Conservation (phyloP, 2,888 invertebrate genomes). For the Dicranocentrus wangi region DNA sequence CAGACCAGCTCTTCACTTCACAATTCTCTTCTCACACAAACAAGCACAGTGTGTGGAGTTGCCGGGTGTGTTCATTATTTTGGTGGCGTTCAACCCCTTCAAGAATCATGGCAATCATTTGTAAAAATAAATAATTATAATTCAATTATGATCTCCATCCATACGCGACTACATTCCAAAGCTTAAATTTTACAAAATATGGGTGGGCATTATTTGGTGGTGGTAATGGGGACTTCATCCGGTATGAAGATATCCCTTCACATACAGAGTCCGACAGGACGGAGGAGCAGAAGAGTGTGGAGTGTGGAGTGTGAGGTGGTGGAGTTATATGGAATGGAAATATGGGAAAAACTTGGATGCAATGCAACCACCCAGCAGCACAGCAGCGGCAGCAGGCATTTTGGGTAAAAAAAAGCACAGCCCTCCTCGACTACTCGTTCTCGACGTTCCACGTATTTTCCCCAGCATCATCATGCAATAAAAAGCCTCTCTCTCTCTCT, state of each 20-base stretch:
- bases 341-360: background rate
- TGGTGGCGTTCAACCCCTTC: background rate
- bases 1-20: background rate
- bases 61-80: constrained; percentile 20
- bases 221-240: too few species aligned
- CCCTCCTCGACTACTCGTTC: too few species aligned
- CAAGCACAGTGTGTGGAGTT: too few species aligned
- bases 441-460: constrained; percentile 55
- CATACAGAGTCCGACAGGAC: too few species aligned
- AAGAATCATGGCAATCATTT: background rate
- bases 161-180: too few species aligned
- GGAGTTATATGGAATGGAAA: too few species aligned
- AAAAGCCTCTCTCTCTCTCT: background rate
- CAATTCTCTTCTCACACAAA: too few species aligned
- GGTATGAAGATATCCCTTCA: background rate
- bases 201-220: too few species aligned
- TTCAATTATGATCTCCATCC: too few species aligned
- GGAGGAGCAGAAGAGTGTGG: too few species aligned
- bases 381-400: constrained; percentile 4
- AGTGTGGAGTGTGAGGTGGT: too few species aligned
- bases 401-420: constrained; percentile 10
- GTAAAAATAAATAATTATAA: background rate
- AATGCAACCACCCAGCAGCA: background rate
- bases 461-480: constrained; percentile 14
- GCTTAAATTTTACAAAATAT: too few species aligned